A percentile compares a stretch with the other conserved stretches of the same genome.
These are phyloP conservation scores for Corythaeola cristata DNA, from an alignment of 2,113 vertebrate genomes.

Conservation along the genomic window DNA sequence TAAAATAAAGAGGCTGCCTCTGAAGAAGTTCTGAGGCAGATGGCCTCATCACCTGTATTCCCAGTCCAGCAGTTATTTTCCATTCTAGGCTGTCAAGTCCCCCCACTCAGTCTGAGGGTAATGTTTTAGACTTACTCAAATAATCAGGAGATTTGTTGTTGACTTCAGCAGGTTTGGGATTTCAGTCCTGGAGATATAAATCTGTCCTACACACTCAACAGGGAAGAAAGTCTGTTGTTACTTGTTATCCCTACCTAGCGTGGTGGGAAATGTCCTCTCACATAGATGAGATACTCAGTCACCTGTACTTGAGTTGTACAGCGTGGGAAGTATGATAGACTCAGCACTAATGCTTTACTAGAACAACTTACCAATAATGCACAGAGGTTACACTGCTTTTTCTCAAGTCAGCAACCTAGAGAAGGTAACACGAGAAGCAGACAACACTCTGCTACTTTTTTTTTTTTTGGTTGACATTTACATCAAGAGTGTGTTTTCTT, in stretches of 20 bases:
- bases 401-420: background rate
- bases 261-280: background rate
- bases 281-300: background rate
- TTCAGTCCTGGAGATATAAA: background rate
- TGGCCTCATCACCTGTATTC: background rate
- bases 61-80: background rate
- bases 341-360: background rate
- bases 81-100: background rate
- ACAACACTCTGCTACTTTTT: background rate
- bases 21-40: background rate
- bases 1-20: background rate
- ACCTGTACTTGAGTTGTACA: background rate
- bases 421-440: background rate
- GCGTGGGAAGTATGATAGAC: background rate
- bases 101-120: background rate
- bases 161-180: background rate
- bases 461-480: background rate
- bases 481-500: background rate
- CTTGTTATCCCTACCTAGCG: background rate
- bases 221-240: background rate
- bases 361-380: background rate
- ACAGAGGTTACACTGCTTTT: background rate
- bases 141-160: background rate
- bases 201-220: background rate
- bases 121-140: background rate